Percentiles rank a stretch among this genome's conserved stretches.
Conservation (phyloP, 2,113 vertebrate genomes). For the Myrmecobius fasciatus region DNA sequence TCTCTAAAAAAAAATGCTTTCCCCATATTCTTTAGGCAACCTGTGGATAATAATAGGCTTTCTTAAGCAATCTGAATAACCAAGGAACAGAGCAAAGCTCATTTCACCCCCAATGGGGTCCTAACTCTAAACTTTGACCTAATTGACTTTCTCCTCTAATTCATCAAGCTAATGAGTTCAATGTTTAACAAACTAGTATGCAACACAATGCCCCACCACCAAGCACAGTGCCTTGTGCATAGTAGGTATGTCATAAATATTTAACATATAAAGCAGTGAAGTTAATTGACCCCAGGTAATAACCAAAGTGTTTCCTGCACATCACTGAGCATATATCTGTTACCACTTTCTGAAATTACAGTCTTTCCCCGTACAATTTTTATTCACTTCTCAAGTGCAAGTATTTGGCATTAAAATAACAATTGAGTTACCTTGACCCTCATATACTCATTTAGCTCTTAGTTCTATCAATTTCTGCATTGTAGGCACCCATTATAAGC, state of each 20-base stretch:
- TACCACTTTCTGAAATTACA: neutral
- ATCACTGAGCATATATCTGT: neutral
- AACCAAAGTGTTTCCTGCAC: rapidly evolving
- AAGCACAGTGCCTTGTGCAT: neutral
- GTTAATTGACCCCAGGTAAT: rapidly evolving
- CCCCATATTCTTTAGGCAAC: neutral
- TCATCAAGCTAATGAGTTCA: neutral
- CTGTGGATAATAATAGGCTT: neutral
- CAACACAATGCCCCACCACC: neutral
- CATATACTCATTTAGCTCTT: conserved; percentile 20
- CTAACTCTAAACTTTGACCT: neutral
- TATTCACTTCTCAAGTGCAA: neutral
- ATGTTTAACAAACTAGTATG: neutral
- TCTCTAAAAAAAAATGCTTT: neutral
- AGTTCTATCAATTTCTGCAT: neutral
- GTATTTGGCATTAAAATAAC: neutral
- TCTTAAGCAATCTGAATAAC: neutral
- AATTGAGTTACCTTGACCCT: neutral
- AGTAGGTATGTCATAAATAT: neutral
- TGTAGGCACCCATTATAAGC: neutral
- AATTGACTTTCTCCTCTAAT: no score
- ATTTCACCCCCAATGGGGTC: rapidly evolving
- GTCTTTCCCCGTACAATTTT: no score
- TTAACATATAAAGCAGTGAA: neutral
- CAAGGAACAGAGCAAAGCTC: rapidly evolving